Percentiles rank a stretch among this genome's conserved stretches.
These are phyloP conservation scores for Echinarachnius parma DNA, from an alignment of 53 echinoderm and acorn worm genomes.

Conservation along the genomic window DNA sequence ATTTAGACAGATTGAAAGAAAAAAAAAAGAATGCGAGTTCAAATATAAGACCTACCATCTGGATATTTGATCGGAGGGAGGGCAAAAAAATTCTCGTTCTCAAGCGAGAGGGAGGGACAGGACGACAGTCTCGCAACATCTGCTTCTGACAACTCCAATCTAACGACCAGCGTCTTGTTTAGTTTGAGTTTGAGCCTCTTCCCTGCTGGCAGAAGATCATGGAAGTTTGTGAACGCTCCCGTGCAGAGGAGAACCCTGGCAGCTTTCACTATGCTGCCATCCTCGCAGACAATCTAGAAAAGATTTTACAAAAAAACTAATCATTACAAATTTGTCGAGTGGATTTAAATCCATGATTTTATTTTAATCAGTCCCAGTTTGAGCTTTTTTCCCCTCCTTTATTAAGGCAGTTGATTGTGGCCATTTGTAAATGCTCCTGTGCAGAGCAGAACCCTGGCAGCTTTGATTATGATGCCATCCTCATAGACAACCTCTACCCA, in stretches of 20 bases:
- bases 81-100: not conserved
- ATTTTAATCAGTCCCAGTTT: too few relatives aligned
- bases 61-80: not conserved
- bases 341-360: too few relatives aligned
- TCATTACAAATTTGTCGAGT: too few relatives aligned
- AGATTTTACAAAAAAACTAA: too few relatives aligned
- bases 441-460: conserved; percentile 56
- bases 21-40: too few relatives aligned
- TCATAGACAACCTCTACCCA: conserved; percentile 17
- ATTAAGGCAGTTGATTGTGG: too few relatives aligned
- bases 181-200: conserved; percentile 29
- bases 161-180: conserved; percentile 26
- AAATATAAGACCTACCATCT: not conserved
- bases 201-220: conserved; percentile 44
- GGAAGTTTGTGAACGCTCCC: too few relatives aligned
- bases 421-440: conserved; percentile 62
- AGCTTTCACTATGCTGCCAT: too few relatives aligned
- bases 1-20: too few relatives aligned
- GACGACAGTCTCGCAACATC: conserved; percentile 49
- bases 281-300: too few relatives aligned
- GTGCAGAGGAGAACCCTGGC: too few relatives aligned
- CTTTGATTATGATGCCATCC: conserved; percentile 4
- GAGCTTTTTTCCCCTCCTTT: too few relatives aligned
- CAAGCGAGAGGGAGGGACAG: conserved; percentile 48
- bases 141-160: conserved; percentile 47